Conservation (phyloP, 2,797 vertebrate genomes). For the Gymnothorax javanicus region DNA sequence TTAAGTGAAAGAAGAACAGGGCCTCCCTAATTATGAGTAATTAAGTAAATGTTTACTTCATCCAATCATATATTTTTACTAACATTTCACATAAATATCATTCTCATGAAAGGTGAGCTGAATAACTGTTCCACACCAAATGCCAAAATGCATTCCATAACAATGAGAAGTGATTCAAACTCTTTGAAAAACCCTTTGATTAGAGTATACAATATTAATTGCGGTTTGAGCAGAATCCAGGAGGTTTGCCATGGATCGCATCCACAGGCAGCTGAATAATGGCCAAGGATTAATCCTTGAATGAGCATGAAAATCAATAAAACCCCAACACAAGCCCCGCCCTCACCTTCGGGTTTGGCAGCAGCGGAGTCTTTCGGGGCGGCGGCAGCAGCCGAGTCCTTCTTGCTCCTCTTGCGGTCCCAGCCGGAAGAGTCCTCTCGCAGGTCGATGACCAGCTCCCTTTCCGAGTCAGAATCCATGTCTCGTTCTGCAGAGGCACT, state of each 20-base stretch:
- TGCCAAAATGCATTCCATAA: not conserved
- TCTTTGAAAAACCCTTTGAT: not conserved
- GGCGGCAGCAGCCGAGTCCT: slow-evolving; percentile 68
- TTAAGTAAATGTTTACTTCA: no score
- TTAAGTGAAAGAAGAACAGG: no score
- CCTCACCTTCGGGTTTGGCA: slow-evolving; percentile 83
- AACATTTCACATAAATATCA: no score
- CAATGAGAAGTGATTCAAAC: not conserved
- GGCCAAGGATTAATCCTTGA: not conserved
- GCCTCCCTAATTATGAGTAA: no score
- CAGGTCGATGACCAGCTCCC: slow-evolving; percentile 94
- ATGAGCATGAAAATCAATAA: not conserved
- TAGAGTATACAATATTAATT: not conserved
- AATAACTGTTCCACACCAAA: not conserved
- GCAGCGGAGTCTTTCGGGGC: slow-evolving; percentile 73
- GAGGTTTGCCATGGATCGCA: not conserved
- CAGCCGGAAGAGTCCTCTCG: slow-evolving; percentile 89
- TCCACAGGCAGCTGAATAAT: not conserved
- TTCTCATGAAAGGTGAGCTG: no score
- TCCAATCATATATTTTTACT: no score
- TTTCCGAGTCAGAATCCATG: slow-evolving; percentile 94
- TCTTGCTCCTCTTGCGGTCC: slow-evolving; percentile 85
- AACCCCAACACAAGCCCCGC: not conserved
- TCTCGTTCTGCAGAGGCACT: slow-evolving; percentile 77
- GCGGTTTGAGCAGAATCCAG: not conserved